Base-by-base conservation (phyloP, 1,140 invertebrate genomes). In the Temnothorax nylanderi region DNA sequence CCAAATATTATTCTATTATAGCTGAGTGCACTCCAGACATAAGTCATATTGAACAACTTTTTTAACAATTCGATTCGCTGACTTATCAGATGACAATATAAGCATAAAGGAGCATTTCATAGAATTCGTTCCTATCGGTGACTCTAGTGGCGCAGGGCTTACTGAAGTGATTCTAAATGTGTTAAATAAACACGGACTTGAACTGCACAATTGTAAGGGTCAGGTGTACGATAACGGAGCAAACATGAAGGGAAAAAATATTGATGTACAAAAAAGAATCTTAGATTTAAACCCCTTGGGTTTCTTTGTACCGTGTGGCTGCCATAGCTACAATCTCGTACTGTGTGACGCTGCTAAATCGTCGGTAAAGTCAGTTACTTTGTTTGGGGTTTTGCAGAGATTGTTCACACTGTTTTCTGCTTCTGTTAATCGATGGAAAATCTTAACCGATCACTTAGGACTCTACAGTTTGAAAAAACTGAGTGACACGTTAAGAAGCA, bases 151-250 rank as follows among this genome's bases (percentile, higher is more conserved):
- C 47, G 76, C 72, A 87, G 82, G 84, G 74, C 77, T 91, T 56
- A 71, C 88, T 21, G 82, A 88, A 89, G 69, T 64, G 16, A 88
- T 91, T 32, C 47, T 87, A 54, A 37, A 77, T 0, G 80, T 87
- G 75, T 54, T 88, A 72, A 67, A 86, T 49, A 58, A 78, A 54
- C 74, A 88, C 44, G 85, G 82, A 76, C 62, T 88, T 64, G 47
- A 82, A 67, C 7, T 88, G 56, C 51, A 44, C 10, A 65, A 92
- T 85, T 89, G 88, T 84, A 85, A 93, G 69, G 92, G 91, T n/a
- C 94, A 94, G 88, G 88, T 90, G 21, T 95, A 94, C 87, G 93
- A 94, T 78, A 95, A 94, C 88, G 91, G 90, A 47, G 44, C 88
- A 26, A 94, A 93, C 74, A 94, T 94, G 92, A 86, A 78, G 44